phyloP scores from a whole-genome alignment of 2,888 invertebrate genomes.

The Hoplodrina blanda region DNA sequence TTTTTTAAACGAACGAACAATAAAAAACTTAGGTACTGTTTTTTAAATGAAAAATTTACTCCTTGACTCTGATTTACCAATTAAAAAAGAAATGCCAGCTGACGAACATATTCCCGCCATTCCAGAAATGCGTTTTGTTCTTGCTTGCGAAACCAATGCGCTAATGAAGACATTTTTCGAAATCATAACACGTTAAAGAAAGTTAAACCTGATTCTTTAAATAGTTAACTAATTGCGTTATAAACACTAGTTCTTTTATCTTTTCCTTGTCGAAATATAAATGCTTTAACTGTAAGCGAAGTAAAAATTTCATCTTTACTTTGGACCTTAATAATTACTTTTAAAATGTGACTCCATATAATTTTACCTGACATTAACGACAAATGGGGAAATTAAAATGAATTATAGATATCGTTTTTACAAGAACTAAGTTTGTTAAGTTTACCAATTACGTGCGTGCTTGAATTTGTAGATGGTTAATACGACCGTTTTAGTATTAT shows the following conservation, averaged over 20 bases:
- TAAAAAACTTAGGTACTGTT: conserved; percentile 4
- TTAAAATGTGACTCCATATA: conserved; percentile 18
- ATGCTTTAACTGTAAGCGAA: conserved; percentile 4
- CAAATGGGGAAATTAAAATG: conserved; percentile 52
- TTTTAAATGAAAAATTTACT: conserved; percentile 22
- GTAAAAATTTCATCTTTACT: conserved; percentile 14
- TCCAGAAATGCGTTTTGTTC: conserved; percentile 70
- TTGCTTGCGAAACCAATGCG: conserved; percentile 69
- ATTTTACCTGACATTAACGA: conserved; percentile 50
- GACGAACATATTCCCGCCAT: conserved; percentile 66
- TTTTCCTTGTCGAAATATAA: conserved; percentile 14
- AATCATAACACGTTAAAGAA: conserved; percentile 74
- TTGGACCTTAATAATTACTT: conserved; percentile 25
- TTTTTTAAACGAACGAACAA: background rate
- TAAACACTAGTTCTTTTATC: conserved; percentile 23
- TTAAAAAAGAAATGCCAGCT: conserved; percentile 55
- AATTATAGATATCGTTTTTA: conserved; percentile 32
- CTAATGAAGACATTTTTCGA: conserved; percentile 78
- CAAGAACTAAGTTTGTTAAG: conserved; percentile 10
- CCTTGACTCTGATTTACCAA: conserved; percentile 35
- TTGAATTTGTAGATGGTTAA: conserved; percentile 41
- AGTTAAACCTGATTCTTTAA: conserved; percentile 66
- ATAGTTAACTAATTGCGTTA: conserved; percentile 58
- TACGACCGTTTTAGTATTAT: conserved; percentile 42
- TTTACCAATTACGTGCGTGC: conserved; percentile 39